Evolutionary conservation across 2,797 vertebrate species (phyloP).

Genomic region (Pipistrellus kuhlii): DNA sequence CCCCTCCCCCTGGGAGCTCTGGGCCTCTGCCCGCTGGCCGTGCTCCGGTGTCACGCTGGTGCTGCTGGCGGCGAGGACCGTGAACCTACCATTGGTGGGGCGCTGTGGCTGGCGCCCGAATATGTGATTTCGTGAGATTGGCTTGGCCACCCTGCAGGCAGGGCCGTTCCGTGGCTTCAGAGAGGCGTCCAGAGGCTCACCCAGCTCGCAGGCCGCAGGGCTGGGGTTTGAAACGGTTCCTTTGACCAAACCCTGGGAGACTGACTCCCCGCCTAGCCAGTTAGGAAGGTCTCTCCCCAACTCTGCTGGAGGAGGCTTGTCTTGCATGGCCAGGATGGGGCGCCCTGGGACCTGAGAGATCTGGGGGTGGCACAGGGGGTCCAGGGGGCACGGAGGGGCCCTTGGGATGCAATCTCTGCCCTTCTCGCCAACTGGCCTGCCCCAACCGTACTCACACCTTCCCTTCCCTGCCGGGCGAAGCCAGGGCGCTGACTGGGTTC

Average conservation of each 20-base stretch:
- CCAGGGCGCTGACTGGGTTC: background rate
- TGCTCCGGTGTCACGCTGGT: background rate
- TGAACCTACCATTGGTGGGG: fast-evolving
- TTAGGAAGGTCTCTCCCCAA: background rate
- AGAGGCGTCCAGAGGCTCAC: fast-evolving
- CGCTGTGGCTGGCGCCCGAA: fast-evolving
- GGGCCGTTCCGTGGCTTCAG: fast-evolving
- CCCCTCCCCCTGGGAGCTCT: fast-evolving
- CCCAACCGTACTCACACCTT: background rate
- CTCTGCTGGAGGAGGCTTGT: background rate
- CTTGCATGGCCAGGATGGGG: background rate
- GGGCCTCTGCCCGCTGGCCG: background rate
- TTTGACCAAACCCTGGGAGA: background rate
- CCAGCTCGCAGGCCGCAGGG: background rate
- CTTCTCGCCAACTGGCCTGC: background rate
- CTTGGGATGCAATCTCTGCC: background rate
- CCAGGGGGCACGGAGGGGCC: background rate
- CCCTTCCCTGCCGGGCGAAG: background rate
- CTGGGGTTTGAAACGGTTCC: background rate
- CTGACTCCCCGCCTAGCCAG: background rate
- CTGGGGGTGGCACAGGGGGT: background rate
- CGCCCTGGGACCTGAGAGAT: background rate
- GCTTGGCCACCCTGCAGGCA: background rate
- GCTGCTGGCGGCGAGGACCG: fast-evolving
- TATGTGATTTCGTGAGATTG: fast-evolving